Conservation (phyloP, 37 sponge, comb jelly and placozoan genomes). For the Petrosia ficiformis region DNA sequence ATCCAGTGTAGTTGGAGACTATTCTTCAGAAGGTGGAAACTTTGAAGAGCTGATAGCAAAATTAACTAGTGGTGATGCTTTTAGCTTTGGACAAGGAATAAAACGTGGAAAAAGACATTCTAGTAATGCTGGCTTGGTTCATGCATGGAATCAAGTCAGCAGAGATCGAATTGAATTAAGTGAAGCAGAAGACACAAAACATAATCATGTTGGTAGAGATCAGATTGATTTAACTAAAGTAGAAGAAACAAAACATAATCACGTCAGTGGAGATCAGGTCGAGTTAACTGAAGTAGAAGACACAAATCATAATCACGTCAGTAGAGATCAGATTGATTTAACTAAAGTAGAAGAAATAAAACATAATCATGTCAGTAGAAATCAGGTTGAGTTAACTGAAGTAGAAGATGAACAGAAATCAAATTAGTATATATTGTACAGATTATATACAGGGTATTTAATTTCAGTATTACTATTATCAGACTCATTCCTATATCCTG, state of each 20-base stretch:
- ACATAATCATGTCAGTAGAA: background rate
- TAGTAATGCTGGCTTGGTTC: background rate
- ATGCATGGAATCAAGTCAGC: background rate
- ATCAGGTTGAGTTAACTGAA: too few species aligned
- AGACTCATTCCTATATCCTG: too few species aligned
- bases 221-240: background rate
- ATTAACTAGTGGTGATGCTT: conserved; percentile 55
- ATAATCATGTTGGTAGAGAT: background rate
- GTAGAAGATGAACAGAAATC: background rate
- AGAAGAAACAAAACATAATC: background rate
- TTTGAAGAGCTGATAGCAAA: conserved; percentile 78
- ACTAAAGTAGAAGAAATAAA: background rate
- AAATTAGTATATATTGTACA: background rate
- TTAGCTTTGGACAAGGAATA: background rate
- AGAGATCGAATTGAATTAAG: background rate
- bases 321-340: background rate
- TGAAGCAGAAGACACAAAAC: background rate
- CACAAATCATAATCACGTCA: background rate
- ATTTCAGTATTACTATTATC: too few species aligned
- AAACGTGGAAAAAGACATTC: background rate
- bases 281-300: background rate
- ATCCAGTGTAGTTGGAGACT: background rate
- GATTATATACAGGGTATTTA: too few species aligned
- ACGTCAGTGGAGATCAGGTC: background rate
- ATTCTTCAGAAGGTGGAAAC: conserved; percentile 20